phyloP scores from a whole-genome alignment of 2,888 invertebrate genomes.

The Pachymerium ferrugineum region DNA sequence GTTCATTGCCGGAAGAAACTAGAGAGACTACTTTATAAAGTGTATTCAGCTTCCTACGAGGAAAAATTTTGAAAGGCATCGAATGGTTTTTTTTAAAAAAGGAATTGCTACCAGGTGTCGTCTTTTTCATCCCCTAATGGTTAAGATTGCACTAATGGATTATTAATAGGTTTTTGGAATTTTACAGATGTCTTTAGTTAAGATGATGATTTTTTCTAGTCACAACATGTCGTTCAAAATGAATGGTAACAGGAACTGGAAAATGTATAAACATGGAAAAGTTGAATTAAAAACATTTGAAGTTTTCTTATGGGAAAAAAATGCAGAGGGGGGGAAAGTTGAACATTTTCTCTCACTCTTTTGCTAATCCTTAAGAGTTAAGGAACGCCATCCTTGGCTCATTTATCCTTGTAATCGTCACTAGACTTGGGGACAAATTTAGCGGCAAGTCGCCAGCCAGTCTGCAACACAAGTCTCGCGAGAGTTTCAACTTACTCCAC shows the following conservation, averaged over 20 bases:
- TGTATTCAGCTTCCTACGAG: no score
- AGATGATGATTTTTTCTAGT: constrained; percentile 3
- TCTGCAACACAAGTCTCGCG: constrained; percentile 5
- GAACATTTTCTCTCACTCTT: neutral
- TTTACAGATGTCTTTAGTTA: constrained; percentile 2
- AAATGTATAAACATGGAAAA: neutral
- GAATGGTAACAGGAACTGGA: neutral
- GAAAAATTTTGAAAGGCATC: no score
- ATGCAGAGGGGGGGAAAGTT: neutral
- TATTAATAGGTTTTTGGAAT: constrained; percentile 7
- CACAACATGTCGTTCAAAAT: constrained; percentile 10
- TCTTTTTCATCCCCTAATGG: neutral
- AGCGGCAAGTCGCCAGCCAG: constrained; percentile 29
- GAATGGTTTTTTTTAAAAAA: no score
- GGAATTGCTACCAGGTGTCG: constrained; percentile 4
- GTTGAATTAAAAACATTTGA: no score
- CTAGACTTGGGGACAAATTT: constrained; percentile 7
- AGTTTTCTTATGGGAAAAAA: neutral
- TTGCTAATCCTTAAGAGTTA: neutral
- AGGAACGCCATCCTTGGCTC: neutral
- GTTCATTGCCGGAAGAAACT: no score
- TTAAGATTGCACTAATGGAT: constrained; percentile 6
- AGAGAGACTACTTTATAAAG: neutral
- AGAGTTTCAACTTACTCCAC: constrained; percentile 15
- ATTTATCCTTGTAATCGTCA: constrained; percentile 18